phyloP scores from a whole-genome alignment of 2,113 vertebrate species.

The Geococcyx californianus region DNA sequence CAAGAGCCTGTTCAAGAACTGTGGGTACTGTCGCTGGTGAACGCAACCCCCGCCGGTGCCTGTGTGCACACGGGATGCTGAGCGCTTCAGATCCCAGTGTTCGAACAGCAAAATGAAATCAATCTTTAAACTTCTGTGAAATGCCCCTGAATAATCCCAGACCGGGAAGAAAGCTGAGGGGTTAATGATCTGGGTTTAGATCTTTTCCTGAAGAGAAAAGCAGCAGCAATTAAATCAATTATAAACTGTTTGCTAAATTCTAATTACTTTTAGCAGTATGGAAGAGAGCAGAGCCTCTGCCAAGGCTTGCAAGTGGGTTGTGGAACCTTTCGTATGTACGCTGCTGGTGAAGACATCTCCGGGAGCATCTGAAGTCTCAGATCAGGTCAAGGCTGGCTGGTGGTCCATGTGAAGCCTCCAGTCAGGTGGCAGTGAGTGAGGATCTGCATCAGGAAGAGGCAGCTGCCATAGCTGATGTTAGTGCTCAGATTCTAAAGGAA shows the following conservation, averaged over 20 bases:
- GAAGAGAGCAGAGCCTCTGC: neutral
- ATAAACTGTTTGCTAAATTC: neutral
- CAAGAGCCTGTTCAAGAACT: neutral
- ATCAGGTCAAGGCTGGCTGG: neutral
- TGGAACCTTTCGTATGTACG: neutral
- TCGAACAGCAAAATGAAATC: neutral
- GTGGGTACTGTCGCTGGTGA: neutral
- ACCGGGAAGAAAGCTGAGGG: neutral
- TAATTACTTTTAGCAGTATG: neutral
- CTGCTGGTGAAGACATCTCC: neutral
- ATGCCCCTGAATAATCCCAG: neutral
- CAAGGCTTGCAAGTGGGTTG: neutral
- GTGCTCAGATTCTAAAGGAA: neutral
- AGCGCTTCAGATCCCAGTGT: neutral
- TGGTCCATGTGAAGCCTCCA: neutral
- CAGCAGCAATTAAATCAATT: conserved; percentile 25
- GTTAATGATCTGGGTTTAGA: neutral
- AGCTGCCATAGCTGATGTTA: neutral
- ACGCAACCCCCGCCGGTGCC: neutral
- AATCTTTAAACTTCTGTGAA: neutral
- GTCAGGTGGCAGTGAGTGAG: neutral
- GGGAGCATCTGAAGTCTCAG: neutral
- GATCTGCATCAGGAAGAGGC: neutral
- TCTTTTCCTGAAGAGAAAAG: conserved; percentile 6
- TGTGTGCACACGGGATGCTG: too few relatives aligned